Evolutionary conservation across 1,140 invertebrate genomes (phyloP).

Genomic region (Schlechtendalia chinensis): DNA sequence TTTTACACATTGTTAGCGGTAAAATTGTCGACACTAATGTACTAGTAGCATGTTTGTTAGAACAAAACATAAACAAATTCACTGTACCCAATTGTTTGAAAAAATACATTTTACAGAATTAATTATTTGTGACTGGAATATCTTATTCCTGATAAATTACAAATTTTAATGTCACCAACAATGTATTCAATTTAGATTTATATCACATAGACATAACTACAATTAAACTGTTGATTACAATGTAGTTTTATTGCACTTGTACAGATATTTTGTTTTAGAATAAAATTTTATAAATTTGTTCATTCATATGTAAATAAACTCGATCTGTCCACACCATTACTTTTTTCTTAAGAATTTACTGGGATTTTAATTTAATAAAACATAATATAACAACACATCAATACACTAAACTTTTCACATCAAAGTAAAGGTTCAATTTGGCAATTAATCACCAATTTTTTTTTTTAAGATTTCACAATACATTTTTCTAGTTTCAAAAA

Average conservation of each 20-base stretch:
- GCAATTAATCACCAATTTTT: not conserved
- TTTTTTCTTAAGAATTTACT: not conserved
- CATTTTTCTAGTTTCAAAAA: not conserved
- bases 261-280: not conserved
- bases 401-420: not conserved
- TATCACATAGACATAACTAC: not conserved
- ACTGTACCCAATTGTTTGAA: constrained; percentile 44
- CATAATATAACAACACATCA: no score
- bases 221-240: not conserved
- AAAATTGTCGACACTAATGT: constrained; percentile 65
- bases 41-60: constrained; percentile 65
- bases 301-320: not conserved
- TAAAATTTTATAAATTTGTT: no score
- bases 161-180: no score
- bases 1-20: constrained; percentile 64
- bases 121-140: no score
- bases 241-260: not conserved
- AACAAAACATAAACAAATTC: constrained; percentile 55
- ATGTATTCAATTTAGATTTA: no score
- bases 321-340: not conserved
- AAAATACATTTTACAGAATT: not conserved
- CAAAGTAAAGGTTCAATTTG: not conserved
- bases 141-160: no score
- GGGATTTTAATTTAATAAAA: not conserved
- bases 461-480: no score